Conservation (phyloP, 2,888 invertebrate genomes). For the Sesia bembeciformis region DNA sequence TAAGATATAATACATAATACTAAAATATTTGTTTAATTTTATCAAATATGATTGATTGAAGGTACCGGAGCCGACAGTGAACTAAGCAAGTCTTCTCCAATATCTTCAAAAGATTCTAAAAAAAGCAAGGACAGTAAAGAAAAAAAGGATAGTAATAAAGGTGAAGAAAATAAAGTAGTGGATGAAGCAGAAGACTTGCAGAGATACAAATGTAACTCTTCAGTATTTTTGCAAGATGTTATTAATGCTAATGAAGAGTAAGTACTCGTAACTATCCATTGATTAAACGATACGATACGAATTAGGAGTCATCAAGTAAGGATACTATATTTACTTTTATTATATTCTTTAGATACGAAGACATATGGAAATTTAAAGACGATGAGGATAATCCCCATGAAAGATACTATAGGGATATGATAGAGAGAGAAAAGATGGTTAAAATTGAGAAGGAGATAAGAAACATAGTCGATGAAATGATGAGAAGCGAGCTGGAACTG, state of each 20-base stretch:
- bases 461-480: conserved; percentile 85
- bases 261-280: conserved; percentile 13
- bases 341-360: conserved; percentile 75
- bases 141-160: conserved; percentile 65
- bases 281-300: not conserved
- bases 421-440: conserved; percentile 86
- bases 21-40: too few relatives aligned
- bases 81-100: conserved; percentile 84
- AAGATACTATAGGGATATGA: conserved; percentile 85
- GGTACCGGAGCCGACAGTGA: conserved; percentile 83
- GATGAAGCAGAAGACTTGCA: conserved; percentile 78
- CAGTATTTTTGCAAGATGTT: conserved; percentile 82
- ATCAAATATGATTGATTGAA: conserved; percentile 8
- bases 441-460: conserved; percentile 89
- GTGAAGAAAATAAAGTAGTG: conserved; percentile 68
- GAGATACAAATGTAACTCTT: conserved; percentile 79
- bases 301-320: too few relatives aligned
- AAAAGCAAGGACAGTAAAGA: conserved; percentile 82
- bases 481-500: conserved; percentile 80
- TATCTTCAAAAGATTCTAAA: conserved; percentile 85
- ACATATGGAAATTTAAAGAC: conserved; percentile 87
- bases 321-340: not conserved
- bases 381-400: conserved; percentile 84
- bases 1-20: too few relatives aligned
- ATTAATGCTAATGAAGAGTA: conserved; percentile 83